Percentiles rank a stretch among this genome's conserved stretches.
Conservation (phyloP, 2,113 vertebrate species). For the Xiphophorus couchianus region DNA sequence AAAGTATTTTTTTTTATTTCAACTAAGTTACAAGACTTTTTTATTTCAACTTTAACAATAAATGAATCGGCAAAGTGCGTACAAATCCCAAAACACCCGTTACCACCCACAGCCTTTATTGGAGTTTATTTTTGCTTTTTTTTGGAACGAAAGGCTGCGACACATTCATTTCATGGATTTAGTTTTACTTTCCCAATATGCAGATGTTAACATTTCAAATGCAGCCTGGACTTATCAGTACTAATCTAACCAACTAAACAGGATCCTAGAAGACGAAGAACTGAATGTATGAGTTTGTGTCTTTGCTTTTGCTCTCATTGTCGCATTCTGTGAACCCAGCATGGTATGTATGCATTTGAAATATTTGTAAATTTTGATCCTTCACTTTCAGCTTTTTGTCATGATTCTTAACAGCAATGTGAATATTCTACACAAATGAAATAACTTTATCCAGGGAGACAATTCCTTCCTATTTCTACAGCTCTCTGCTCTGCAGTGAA, state of each 20-base stretch:
- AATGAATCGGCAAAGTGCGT: too few species aligned
- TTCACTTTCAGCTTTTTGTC: constrained; percentile 69
- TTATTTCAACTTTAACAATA: too few species aligned
- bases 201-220: constrained; percentile 56
- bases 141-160: too few species aligned
- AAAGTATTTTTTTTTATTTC: too few species aligned
- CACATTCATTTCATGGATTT: constrained; percentile 6
- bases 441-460: constrained; percentile 68
- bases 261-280: not conserved
- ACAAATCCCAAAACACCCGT: too few species aligned
- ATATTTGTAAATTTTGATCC: constrained; percentile 58
- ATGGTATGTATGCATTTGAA: constrained; percentile 24
- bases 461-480: constrained; percentile 44
- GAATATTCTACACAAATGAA: constrained; percentile 53
- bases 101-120: too few species aligned
- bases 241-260: constrained; percentile 43
- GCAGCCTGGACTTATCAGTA: constrained; percentile 47
- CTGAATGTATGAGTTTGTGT: not conserved
- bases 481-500: constrained; percentile 34
- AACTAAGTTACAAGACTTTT: too few species aligned
- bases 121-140: too few species aligned
- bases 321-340: constrained; percentile 7
- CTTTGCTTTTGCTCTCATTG: not conserved
- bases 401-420: constrained; percentile 66
- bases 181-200: constrained; percentile 47